These are phyloP conservation scores for Drosophila mulleri DNA, from an alignment of 2,888 invertebrate species.

Conservation along the genomic window DNA sequence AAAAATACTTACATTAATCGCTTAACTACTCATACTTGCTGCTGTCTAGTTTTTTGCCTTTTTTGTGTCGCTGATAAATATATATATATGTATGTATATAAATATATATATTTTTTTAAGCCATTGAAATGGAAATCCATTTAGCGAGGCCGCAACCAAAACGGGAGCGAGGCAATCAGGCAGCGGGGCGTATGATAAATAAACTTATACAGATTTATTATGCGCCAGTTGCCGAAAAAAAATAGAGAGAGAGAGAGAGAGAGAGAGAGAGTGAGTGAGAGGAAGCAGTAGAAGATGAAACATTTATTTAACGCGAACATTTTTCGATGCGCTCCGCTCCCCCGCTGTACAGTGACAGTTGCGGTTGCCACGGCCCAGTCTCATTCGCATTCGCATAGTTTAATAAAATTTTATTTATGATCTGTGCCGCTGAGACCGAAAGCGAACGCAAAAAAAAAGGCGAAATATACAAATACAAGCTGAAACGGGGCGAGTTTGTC, in stretches of 20 bases:
- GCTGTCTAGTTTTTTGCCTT: background rate
- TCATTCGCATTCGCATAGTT: constrained; percentile 32
- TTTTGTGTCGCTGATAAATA: constrained; percentile 5
- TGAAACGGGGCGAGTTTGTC: constrained; percentile 43
- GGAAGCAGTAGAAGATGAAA: background rate
- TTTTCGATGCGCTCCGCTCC: constrained; percentile 9
- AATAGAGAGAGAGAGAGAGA: constrained; percentile 19
- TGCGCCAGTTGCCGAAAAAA: constrained; percentile 34
- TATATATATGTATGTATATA: too few relatives aligned
- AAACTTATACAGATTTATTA: constrained; percentile 62
- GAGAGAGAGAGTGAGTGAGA: too few relatives aligned
- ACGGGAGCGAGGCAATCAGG: constrained; percentile 27
- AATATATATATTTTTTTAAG: constrained; percentile 1
- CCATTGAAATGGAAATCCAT: constrained; percentile 42
- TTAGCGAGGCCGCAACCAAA: constrained; percentile 22
- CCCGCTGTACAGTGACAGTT: constrained; percentile 25
- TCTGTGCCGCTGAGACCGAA: constrained; percentile 11
- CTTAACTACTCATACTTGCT: constrained; percentile 25
- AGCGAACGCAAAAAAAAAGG: constrained; percentile 2
- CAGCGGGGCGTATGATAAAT: constrained; percentile 56
- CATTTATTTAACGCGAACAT: constrained; percentile 45
- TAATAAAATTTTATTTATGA: constrained; percentile 57
- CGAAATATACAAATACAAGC: constrained; percentile 31
- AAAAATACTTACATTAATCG: constrained; percentile 52
- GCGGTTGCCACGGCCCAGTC: constrained; percentile 33